Base-by-base conservation (phyloP, 2,888 invertebrate species). In the Drosophila fulvimacula region DNA sequence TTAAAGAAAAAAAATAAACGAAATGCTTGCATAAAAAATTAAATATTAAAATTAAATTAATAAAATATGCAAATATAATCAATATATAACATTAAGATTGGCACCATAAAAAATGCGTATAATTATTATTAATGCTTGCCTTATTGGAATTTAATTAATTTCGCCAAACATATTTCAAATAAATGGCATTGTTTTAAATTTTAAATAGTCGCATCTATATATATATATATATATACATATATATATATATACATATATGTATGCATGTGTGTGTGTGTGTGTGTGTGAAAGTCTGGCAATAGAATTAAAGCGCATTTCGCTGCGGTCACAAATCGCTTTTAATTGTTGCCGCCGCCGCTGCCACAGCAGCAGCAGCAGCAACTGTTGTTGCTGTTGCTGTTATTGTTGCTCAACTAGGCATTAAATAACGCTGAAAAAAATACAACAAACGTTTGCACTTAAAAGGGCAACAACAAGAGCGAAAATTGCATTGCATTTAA, bases 81-180 rank as follows among this genome's bases (percentile, higher is more conserved):
- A 67, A 65, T 60, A 30, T 67, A 21, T 5, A 34, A 36, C 10
- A 30, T 41, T 49, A 19, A 13, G 19, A 51, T 34, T 13, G 36
- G 19, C 27, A 41, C 4, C 30, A 41, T 36, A 44, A 52, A 19
- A 56, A 66, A 60, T 32, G 21, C 32, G 60, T 69, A 30, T 72
- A 76, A 82, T 84, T 76, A 84, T 84, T 78, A 82, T 78, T 78
- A 81, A 70, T 75, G 69, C 41, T 69, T 46, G 68, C 58, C 58
- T 63, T 83, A 69, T 71, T 71, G 70, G 62, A 75, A 69, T 80
- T 84, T 76, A 82, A 87, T 87, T 84, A 78, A 76, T 87, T 68
- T 73, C 42, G 52, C 7, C 60, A 69, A 73, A 77, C 73, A 73
- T 74, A 67, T 70, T 74, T 71, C 52, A 76, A 78, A 81, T 61